phyloP scores from a whole-genome alignment of 2,888 invertebrate species.

The Cataglyphis livida region DNA sequence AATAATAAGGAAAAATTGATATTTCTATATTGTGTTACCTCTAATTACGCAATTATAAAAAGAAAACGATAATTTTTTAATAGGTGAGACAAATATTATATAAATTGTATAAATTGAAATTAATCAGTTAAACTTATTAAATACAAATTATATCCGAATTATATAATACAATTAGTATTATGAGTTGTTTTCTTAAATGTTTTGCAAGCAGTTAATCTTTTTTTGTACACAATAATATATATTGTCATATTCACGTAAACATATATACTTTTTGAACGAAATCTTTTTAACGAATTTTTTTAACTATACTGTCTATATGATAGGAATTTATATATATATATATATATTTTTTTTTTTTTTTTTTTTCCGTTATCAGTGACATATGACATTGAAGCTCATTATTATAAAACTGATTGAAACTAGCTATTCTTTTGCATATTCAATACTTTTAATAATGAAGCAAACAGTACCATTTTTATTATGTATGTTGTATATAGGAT shows the following conservation, averaged over 20 bases:
- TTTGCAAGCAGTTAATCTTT: constrained; percentile 9
- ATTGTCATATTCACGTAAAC: not conserved
- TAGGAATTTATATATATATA: not conserved
- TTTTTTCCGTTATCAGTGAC: not conserved
- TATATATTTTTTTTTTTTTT: not conserved
- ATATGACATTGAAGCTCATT: not conserved
- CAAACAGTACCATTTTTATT: not conserved
- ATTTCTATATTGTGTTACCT: not conserved
- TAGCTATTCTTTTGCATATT: not conserved
- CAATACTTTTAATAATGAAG: not conserved
- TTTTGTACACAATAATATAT: not conserved
- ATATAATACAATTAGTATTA: not conserved
- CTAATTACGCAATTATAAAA: not conserved
- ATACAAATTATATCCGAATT: not conserved
- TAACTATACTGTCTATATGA: not conserved
- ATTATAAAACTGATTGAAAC: not conserved
- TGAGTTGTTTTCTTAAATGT: not conserved
- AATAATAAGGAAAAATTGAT: not conserved
- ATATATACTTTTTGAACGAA: not conserved
- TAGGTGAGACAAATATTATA: not conserved
- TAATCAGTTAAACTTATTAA: not conserved
- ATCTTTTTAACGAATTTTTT: not conserved
- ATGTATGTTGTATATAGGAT: not conserved
- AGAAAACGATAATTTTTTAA: not conserved
- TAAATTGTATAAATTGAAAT: not conserved